These are phyloP conservation scores for Orthonychiurus folsomi DNA, from an alignment of 2,888 invertebrate species.

Conservation along the genomic window DNA sequence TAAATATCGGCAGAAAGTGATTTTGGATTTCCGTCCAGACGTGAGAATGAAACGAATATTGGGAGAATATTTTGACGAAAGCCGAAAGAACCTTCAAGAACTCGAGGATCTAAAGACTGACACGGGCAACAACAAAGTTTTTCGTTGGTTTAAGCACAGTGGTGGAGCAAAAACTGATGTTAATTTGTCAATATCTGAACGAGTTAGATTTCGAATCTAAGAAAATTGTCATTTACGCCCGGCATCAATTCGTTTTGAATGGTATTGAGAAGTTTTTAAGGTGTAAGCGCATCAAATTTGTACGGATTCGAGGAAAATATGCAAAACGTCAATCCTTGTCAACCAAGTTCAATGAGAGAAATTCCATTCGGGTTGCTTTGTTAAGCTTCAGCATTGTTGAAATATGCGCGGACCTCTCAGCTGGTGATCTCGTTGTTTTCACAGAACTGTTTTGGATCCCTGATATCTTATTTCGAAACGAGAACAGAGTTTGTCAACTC, in stretches of 20 bases:
- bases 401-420: background rate
- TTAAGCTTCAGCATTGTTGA: background rate
- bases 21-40: slow-evolving; percentile 3
- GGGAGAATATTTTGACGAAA: background rate
- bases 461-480: slow-evolving; percentile 7
- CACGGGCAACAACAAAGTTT: background rate
- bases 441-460: slow-evolving; percentile 9
- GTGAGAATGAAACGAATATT: background rate
- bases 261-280: slow-evolving; percentile 3
- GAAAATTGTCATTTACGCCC: slow-evolving; percentile 7
- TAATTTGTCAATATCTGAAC: slow-evolving; percentile 9
- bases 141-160: background rate
- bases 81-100: background rate
- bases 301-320: background rate
- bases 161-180: slow-evolving; percentile 4
- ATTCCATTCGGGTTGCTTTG: slow-evolving; percentile 3
- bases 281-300: background rate
- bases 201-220: background rate
- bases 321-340: background rate
- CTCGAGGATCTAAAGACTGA: background rate
- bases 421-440: slow-evolving; percentile 4
- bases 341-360: background rate
- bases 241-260: slow-evolving; percentile 1
- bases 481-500: background rate
- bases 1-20: background rate